These are phyloP conservation scores for Apostichopus leukothele DNA, from an alignment of 53 echinoderm and acorn worm species.

Conservation along the genomic window DNA sequence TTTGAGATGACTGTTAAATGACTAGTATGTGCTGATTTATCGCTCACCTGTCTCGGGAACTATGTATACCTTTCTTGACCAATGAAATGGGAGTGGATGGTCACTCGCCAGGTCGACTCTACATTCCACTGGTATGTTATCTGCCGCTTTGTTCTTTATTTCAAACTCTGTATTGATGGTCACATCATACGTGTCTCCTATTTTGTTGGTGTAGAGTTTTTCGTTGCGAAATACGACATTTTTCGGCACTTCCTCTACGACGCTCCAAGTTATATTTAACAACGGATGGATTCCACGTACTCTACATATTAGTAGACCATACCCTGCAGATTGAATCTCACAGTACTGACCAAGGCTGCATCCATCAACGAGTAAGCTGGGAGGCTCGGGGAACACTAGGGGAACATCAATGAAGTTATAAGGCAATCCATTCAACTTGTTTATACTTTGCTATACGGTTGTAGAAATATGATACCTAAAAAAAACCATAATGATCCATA, in stretches of 20 bases:
- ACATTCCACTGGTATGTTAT: slow-evolving; percentile 16
- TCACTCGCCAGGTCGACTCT: slow-evolving; percentile 11
- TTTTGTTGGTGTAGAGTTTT: neutral
- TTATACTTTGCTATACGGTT: too few relatives aligned
- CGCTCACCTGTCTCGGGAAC: neutral
- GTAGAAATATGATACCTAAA: neutral
- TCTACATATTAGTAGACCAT: neutral
- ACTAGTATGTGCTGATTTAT: neutral
- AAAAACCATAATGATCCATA: neutral
- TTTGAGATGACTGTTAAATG: neutral
- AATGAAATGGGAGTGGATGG: slow-evolving; percentile 5
- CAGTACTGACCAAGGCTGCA: neutral
- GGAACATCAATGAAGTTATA: neutral
- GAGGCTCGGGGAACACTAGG: neutral
- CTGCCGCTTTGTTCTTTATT: neutral
- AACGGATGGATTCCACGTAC: neutral
- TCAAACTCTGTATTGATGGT: neutral
- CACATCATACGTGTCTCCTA: neutral
- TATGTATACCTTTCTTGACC: neutral
- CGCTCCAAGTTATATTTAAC: neutral
- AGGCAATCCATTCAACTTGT: neutral
- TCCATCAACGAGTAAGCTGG: neutral
- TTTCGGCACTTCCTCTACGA: neutral
- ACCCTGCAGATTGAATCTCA: neutral
- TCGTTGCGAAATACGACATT: neutral